phyloP scores from a whole-genome alignment of 2,888 invertebrate species.

The Cryptops parisi region DNA sequence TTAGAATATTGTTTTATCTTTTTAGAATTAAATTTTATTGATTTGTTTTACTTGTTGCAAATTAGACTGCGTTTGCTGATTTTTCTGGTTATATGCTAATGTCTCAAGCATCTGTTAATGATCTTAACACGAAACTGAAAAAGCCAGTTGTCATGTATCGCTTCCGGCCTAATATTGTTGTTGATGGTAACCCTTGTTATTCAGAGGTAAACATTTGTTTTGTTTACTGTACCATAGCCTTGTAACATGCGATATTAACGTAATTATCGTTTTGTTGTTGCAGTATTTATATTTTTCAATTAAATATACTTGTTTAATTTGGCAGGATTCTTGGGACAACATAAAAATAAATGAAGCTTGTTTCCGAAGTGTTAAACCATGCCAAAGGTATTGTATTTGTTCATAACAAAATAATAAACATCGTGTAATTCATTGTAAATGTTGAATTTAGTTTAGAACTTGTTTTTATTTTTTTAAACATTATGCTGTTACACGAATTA shows the following conservation, averaged over 20 bases:
- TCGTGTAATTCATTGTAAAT: too few species aligned
- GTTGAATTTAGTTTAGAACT: too few species aligned
- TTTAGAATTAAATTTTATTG: neutral
- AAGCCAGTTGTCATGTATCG: neutral
- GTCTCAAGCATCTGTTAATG: neutral
- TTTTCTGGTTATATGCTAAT: neutral
- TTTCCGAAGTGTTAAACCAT: constrained; percentile 4
- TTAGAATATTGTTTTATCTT: neutral
- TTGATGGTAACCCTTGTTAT: neutral
- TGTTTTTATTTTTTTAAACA: too few species aligned
- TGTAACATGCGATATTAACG: too few species aligned
- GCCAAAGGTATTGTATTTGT: too few species aligned
- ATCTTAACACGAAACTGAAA: neutral
- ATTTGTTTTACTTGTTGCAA: too few species aligned
- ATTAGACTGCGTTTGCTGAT: constrained; percentile 4
- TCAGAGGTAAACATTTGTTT: neutral
- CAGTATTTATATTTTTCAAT: too few species aligned
- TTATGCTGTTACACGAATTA: too few species aligned
- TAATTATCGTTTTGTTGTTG: too few species aligned
- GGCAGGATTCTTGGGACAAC: constrained; percentile 5
- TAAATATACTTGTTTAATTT: too few species aligned
- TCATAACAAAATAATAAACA: too few species aligned
- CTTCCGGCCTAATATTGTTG: neutral
- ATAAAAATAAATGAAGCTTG: neutral
- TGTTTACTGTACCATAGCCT: neutral